Evolutionary conservation across 1,140 invertebrate species (phyloP).

Genomic region (Antheraea mylitta): DNA sequence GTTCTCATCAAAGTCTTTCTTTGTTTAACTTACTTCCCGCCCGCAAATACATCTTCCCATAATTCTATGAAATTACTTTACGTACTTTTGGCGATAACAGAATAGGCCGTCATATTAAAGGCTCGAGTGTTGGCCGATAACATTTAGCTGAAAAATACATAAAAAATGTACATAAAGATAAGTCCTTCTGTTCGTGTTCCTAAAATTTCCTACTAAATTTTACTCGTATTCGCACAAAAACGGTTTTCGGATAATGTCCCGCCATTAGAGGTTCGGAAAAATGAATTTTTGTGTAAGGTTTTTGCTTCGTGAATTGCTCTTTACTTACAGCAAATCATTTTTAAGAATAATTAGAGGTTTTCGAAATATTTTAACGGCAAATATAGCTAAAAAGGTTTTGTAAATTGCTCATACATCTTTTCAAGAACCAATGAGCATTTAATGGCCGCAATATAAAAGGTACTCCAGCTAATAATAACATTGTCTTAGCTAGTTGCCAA

Average conservation of each 20-base stretch:
- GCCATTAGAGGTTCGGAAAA: conserved; percentile 59
- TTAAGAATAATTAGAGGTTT: conserved; percentile 25
- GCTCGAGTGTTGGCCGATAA: conserved; percentile 54
- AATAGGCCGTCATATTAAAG: conserved; percentile 48
- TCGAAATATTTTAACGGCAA: conserved; percentile 21
- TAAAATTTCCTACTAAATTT: conserved; percentile 55
- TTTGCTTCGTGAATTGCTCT: conserved; percentile 41
- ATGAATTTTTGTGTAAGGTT: conserved; percentile 50
- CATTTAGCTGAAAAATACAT: conserved; percentile 59
- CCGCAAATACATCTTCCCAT: conserved; percentile 34
- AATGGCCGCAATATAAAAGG: background rate
- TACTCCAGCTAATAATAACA: conserved; percentile 9
- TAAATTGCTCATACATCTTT: conserved; percentile 22
- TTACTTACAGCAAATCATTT: conserved; percentile 31
- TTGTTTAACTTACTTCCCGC: conserved; percentile 48
- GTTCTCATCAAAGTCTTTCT: conserved; percentile 41
- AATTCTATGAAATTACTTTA: conserved; percentile 65
- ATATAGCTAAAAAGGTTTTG: conserved; percentile 17
- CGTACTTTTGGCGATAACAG: conserved; percentile 51
- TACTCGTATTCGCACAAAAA: conserved; percentile 52
- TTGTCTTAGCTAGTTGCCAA: too few relatives aligned
- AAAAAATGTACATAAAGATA: conserved; percentile 70
- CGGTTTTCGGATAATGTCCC: conserved; percentile 59
- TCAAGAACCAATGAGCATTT: background rate
- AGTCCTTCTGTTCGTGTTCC: conserved; percentile 44